Base-by-base conservation (phyloP, 2,113 vertebrate species). In the Manacus vitellinus region DNA sequence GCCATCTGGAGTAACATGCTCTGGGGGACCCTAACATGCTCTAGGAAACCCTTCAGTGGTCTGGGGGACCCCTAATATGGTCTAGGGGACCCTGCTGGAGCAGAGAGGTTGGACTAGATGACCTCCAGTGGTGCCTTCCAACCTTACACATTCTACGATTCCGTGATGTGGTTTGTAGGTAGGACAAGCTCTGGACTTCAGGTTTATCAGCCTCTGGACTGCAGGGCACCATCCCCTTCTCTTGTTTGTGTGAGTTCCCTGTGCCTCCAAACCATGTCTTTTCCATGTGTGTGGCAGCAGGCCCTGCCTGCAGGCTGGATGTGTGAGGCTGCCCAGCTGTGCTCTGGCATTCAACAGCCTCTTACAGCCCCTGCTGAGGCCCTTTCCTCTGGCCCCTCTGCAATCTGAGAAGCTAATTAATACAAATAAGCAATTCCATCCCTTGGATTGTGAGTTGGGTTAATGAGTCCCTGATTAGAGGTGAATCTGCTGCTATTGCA, bases 231-330 rank as follows among this genome's bases (percentile, higher is more conserved):
- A 1, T 31, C 6, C 18, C 27, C 10, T 78, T 55, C 39, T 75
- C 28, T 51, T n/a, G 31, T 75, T 51, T 4, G 0, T 30, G 2
- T 2, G 31, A 66, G n/a, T 8, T 92, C 28, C 33, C 28, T 28
- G 54, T 67, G 47, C 67, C 84, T 91, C 79, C 41, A 74, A 66
- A 49, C 17, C 46, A 5, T 0, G 0, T 47, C 14, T 43, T 10
- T 13, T 63, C 13, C 23, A 8, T 0, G 0, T 5, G 9, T 20
- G 39, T 17, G 25, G 79, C 41, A 58, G 73, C 15, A 3, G 6
- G 61, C 21, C 6, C 28, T 93, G 81, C 27, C 3, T 0, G 0
- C 35, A 17, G 44, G 35, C 39, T 44, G 30, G 46, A 27, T 33
- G 44, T 9, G 33, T 15, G 19, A 63, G 58, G 35, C 58, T 91